A percentile compares a stretch with the other conserved stretches of the same genome.
Evolutionary conservation across 2,888 invertebrate genomes (phyloP).

Genomic region (Agonopterix arenella): DNA sequence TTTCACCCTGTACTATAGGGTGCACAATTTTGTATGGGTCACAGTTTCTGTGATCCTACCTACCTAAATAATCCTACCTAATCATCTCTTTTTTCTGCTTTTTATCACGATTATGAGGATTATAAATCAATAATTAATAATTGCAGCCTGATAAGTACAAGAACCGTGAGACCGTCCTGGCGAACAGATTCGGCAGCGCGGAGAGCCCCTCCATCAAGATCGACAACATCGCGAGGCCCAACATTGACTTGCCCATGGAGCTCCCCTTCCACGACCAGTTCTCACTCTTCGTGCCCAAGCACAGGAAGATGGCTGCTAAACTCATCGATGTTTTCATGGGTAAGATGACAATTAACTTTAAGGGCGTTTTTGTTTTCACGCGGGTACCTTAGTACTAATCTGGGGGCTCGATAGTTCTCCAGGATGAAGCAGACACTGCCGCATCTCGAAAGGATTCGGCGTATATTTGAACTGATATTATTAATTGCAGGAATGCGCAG

Average conservation of each 20-base stretch:
- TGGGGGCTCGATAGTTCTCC: too few species aligned
- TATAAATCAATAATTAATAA: not conserved
- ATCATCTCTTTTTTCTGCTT: not conserved
- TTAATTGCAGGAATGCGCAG: conserved; percentile 78
- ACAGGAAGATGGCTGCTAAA: conserved; percentile 79
- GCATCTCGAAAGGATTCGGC: not conserved
- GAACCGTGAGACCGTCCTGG: conserved; percentile 42
- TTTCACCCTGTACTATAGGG: too few species aligned
- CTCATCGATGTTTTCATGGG: conserved; percentile 83
- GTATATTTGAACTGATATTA: not conserved
- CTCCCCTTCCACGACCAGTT: conserved; percentile 81
- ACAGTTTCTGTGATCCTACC: too few species aligned
- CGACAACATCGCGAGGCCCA: conserved; percentile 79
- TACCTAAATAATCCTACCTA: not conserved
- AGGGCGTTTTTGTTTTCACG: too few species aligned
- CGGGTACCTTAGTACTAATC: too few species aligned
- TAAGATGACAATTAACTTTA: conserved; percentile 25
- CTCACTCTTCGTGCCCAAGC: conserved; percentile 83
- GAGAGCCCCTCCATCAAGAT: conserved; percentile 71
- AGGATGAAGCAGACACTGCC: too few species aligned
- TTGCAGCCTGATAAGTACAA: conserved; percentile 62
- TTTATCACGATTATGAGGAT: not conserved
- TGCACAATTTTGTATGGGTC: too few species aligned
- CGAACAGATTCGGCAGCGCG: conserved; percentile 75
- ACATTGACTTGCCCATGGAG: conserved; percentile 77